These are phyloP conservation scores for Cirrhinus molitorella DNA, from an alignment of 2,797 vertebrate genomes.

Conservation along the genomic window DNA sequence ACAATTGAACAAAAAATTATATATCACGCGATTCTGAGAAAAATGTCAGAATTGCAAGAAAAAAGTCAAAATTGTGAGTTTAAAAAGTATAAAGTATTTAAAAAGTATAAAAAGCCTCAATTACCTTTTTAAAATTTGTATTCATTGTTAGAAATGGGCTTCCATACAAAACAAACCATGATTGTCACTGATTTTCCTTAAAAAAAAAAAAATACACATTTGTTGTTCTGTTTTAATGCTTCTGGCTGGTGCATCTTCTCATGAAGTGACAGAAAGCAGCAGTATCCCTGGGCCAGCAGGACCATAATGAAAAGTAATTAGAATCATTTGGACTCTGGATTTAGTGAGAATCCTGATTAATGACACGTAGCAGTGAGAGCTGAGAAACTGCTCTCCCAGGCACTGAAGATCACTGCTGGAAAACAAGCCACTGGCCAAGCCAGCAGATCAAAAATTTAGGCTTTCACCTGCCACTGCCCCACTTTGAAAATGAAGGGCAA, in stretches of 20 bases:
- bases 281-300: constrained; percentile 38
- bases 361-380: not conserved
- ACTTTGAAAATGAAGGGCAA: constrained; percentile 21
- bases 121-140: too few species aligned
- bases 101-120: too few species aligned
- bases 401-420: constrained; percentile 12
- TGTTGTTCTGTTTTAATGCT: not conserved
- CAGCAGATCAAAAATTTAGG: constrained; percentile 26
- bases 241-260: constrained; percentile 22
- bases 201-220: not conserved
- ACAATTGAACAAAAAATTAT: too few species aligned
- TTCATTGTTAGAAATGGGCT: too few species aligned
- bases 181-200: not conserved
- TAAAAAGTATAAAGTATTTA: too few species aligned
- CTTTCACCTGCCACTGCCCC: constrained; percentile 9
- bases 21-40: too few species aligned
- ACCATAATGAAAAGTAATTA: constrained; percentile 62
- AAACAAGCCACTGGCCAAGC: constrained; percentile 16
- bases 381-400: constrained; percentile 18
- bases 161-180: not conserved
- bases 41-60: too few species aligned
- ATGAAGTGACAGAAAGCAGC: constrained; percentile 30
- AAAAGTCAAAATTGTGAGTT: too few species aligned
- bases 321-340: constrained; percentile 52
- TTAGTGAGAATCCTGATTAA: constrained; percentile 56